Base-by-base conservation (phyloP, 2,113 vertebrate genomes). In the Callionymus lyra region DNA sequence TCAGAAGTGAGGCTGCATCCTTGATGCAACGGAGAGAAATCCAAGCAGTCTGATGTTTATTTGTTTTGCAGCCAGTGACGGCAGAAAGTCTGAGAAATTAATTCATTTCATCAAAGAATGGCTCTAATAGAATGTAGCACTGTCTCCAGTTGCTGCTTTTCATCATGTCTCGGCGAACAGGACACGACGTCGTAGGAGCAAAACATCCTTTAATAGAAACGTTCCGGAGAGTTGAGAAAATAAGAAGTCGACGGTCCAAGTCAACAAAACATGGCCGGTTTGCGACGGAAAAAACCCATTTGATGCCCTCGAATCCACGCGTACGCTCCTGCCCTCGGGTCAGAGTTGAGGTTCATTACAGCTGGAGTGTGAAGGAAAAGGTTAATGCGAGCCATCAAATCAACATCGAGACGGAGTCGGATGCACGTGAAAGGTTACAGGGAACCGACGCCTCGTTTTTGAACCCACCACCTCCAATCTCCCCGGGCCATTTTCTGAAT, bases 1-100 rank as follows among this genome's bases (percentile, higher is more conserved):
- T 77, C 70, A 70, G 46, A 52, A 44, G 40, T 54, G 19, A 38
- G 38, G 53, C 60, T 3, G 65, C 59, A 67, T 65, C 52, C 67
- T 76, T 78, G 75, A 80, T 58, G 68, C 69, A 77, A 82, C 40
- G 44, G 16, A 56, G 48, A 67, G 72, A 80, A 80, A 82, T 61
- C 53, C 45, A 47, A 33, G 59, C 46, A 43, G 44, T 55, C 57
- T 72, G 60, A 74, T 57, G 59, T 72, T 66, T 67, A 55, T 76
- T 78, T 71, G 50, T 59, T 64, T 57, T 45, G 5, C 44, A 47
- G 66, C 42, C 39, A 53, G 44, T 68, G 75, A 76, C 72, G 68
- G 69, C 50, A 45, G 31, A 40, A 50, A 56, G 42, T 49, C 32
- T 5, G 18, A 58, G 38, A 66, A 66, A 76, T 70, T 41, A 56